Conservation (phyloP, 2,113 vertebrate species). For the Pandion haliaetus region DNA sequence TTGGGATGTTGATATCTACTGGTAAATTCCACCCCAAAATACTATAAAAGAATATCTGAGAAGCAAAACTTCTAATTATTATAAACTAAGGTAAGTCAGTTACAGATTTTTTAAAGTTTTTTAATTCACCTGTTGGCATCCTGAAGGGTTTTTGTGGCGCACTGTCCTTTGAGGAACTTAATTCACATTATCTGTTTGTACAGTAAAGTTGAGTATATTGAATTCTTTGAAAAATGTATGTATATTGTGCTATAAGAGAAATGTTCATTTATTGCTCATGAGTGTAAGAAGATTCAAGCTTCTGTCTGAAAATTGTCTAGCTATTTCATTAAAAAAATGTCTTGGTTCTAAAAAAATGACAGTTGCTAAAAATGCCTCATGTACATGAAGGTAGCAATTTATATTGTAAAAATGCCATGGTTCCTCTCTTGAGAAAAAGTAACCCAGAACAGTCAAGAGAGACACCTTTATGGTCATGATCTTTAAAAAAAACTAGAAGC, state of each 20-base stretch:
- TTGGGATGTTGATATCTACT: neutral
- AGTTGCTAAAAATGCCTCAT: neutral
- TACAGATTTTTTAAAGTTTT: neutral
- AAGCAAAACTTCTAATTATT: neutral
- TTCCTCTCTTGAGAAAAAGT: neutral
- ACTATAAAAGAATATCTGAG: neutral
- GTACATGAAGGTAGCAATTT: neutral
- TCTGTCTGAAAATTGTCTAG: neutral
- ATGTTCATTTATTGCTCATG: neutral
- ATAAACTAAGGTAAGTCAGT: neutral
- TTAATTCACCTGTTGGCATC: neutral
- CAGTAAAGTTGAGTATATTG: neutral
- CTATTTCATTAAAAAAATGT: neutral
- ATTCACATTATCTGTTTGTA: neutral
- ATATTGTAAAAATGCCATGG: neutral
- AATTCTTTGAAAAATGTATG: neutral
- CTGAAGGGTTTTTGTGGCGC: neutral
- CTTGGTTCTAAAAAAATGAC: neutral
- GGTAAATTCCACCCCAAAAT: neutral
- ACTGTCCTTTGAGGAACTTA: neutral
- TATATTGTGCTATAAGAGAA: neutral
- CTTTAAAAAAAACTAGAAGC: neutral
- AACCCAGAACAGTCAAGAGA: neutral
- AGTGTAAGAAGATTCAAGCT: neutral
- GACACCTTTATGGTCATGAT: too few species aligned